Conservation (phyloP, 2,888 invertebrate genomes). For the Gryllus longicercus region DNA sequence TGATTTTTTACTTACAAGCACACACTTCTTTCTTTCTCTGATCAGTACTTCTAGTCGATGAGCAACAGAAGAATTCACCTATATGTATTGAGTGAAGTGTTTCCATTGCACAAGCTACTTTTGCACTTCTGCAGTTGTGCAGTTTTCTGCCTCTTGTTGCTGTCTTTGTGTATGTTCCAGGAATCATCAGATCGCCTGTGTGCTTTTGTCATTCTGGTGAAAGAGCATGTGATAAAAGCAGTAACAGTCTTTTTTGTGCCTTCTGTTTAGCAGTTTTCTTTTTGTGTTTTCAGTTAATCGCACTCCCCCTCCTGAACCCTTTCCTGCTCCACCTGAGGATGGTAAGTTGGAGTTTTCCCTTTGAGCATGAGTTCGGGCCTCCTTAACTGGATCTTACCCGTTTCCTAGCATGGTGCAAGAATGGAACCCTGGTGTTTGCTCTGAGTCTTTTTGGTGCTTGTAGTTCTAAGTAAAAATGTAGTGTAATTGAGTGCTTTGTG, state of each 20-base stretch:
- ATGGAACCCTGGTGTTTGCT: too few species aligned
- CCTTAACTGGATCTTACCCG: neutral
- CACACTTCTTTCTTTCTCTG: too few species aligned
- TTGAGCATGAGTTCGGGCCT: neutral
- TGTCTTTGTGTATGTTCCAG: neutral
- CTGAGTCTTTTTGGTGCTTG: too few species aligned
- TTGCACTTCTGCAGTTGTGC: too few species aligned
- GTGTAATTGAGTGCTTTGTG: too few species aligned
- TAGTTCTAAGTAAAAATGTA: too few species aligned
- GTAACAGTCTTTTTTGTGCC: conserved; percentile 6
- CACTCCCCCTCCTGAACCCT: conserved; percentile 57
- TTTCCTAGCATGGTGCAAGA: too few species aligned
- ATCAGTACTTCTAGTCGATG: too few species aligned
- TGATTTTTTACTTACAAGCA: too few species aligned
- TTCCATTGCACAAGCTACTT: too few species aligned
- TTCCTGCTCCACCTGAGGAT: conserved; percentile 49
- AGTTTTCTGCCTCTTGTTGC: neutral
- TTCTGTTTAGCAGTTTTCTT: neutral
- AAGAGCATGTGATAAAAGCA: neutral
- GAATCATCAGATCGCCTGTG: neutral
- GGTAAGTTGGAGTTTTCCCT: conserved; percentile 37
- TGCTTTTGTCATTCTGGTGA: neutral
- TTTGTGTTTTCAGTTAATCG: conserved; percentile 56
- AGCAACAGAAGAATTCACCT: too few species aligned
- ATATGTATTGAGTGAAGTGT: too few species aligned